phyloP scores from a whole-genome alignment of 1,140 invertebrate genomes.

The Drosophila bocki region DNA sequence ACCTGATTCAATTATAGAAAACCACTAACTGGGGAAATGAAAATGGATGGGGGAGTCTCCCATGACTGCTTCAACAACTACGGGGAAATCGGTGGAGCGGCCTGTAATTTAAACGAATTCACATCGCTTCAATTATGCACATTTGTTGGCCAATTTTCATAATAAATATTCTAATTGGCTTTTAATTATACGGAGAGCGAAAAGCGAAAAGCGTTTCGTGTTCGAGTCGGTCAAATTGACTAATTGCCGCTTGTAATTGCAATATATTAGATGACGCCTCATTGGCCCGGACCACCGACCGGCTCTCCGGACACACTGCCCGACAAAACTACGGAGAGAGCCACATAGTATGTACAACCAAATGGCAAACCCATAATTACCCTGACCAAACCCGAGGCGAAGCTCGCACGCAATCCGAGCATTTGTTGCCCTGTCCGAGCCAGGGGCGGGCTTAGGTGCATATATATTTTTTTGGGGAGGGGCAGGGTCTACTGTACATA shows the following conservation, averaged over 20 bases:
- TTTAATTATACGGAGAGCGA: conserved; percentile 68
- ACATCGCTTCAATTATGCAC: conserved; percentile 57
- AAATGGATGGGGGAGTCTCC: conserved; percentile 11
- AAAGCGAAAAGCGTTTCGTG: conserved; percentile 52
- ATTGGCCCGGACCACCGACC: conserved; percentile 41
- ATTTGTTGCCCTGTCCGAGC: conserved; percentile 52
- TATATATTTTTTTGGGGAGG: conserved; percentile 4
- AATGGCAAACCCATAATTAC: conserved; percentile 72
- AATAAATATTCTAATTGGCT: conserved; percentile 79
- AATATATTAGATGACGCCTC: conserved; percentile 76
- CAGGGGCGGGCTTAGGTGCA: conserved; percentile 2
- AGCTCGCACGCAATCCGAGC: conserved; percentile 70
- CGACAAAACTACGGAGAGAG: conserved; percentile 19
- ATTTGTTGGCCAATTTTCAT: conserved; percentile 74
- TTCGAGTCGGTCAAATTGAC: conserved; percentile 64
- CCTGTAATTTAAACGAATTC: conserved; percentile 63
- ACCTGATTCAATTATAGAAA: conserved; percentile 46
- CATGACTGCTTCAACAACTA: conserved; percentile 9
- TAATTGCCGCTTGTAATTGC: conserved; percentile 78
- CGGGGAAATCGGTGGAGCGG: conserved; percentile 23
- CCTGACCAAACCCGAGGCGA: conserved; percentile 19
- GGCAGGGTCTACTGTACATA: neutral
- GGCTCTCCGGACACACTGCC: conserved; percentile 7
- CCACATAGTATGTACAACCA: conserved; percentile 31
- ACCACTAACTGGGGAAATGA: conserved; percentile 10